Evolutionary conservation across 2,888 invertebrate genomes (phyloP).

Genomic region (Chydorus sphaericus): DNA sequence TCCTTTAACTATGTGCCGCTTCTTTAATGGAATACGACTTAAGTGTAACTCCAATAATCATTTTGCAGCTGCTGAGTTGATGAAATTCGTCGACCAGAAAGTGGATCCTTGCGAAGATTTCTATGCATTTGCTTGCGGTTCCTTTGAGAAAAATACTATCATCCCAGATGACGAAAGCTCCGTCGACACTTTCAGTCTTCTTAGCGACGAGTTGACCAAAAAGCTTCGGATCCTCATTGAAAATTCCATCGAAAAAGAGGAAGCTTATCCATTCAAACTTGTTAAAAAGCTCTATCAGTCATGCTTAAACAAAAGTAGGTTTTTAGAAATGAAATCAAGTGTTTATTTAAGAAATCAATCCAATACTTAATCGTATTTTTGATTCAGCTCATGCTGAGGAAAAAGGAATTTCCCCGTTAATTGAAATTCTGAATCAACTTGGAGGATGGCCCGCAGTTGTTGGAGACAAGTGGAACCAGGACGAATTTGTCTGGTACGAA

Average conservation of each 20-base stretch:
- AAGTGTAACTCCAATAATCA: no score
- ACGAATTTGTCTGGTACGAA: slow-evolving; percentile 60
- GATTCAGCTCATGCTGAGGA: slow-evolving; percentile 58
- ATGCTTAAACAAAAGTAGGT: slow-evolving; percentile 73
- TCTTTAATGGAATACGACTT: no score
- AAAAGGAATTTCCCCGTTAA: slow-evolving; percentile 56
- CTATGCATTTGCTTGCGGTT: slow-evolving; percentile 63
- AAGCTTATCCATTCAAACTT: slow-evolving; percentile 51
- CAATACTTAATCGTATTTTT: background rate
- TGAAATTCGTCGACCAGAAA: slow-evolving; percentile 50
- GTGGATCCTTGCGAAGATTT: slow-evolving; percentile 71
- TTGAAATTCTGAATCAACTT: slow-evolving; percentile 51
- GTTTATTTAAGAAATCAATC: background rate
- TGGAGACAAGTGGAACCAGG: slow-evolving; percentile 50
- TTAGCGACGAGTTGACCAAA: slow-evolving; percentile 56
- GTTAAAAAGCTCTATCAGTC: slow-evolving; percentile 73
- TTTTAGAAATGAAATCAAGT: background rate
- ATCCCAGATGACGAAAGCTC: slow-evolving; percentile 71
- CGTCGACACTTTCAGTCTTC: slow-evolving; percentile 51
- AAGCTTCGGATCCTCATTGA: slow-evolving; percentile 55
- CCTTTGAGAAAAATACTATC: slow-evolving; percentile 49
- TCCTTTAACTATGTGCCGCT: no score
- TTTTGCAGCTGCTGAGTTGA: slow-evolving; percentile 45
- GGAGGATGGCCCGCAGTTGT: slow-evolving; percentile 88
- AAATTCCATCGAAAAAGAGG: slow-evolving; percentile 41